Percentiles rank a stretch among this genome's conserved stretches.
These are phyloP conservation scores for Acanthurus lineatus DNA, from an alignment of 2,797 vertebrate species.

Conservation along the genomic window DNA sequence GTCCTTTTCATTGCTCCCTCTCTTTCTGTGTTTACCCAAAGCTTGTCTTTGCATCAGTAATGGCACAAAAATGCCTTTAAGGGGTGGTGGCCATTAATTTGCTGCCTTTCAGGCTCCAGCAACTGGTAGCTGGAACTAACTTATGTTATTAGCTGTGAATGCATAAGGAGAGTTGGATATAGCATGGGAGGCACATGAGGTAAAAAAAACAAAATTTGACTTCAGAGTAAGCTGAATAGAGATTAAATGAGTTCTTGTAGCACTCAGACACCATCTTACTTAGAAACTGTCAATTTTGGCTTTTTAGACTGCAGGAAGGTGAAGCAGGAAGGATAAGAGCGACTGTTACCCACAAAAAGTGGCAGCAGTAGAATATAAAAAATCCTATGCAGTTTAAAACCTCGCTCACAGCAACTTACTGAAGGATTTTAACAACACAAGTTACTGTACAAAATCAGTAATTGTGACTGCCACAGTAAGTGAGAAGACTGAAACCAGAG, in stretches of 20 bases:
- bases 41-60: not conserved
- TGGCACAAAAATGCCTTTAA: not conserved
- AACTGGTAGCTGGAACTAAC: not conserved
- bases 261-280: too few relatives aligned
- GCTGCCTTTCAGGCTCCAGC: not conserved
- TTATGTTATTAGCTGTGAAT: not conserved
- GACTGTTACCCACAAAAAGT: not conserved
- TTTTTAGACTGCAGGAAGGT: not conserved
- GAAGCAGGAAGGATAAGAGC: not conserved
- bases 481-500: slow-evolving; percentile 1
- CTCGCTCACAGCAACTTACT: not conserved
- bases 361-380: not conserved
- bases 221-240: too few relatives aligned
- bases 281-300: not conserved
- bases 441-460: not conserved
- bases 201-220: too few relatives aligned
- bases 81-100: not conserved
- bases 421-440: not conserved
- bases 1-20: not conserved
- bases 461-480: not conserved
- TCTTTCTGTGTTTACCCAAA: not conserved
- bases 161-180: too few relatives aligned
- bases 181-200: not conserved
- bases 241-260: too few relatives aligned
- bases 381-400: not conserved